Base-by-base conservation (phyloP, 2,797 vertebrate species). In the Pangasius krempfi region DNA sequence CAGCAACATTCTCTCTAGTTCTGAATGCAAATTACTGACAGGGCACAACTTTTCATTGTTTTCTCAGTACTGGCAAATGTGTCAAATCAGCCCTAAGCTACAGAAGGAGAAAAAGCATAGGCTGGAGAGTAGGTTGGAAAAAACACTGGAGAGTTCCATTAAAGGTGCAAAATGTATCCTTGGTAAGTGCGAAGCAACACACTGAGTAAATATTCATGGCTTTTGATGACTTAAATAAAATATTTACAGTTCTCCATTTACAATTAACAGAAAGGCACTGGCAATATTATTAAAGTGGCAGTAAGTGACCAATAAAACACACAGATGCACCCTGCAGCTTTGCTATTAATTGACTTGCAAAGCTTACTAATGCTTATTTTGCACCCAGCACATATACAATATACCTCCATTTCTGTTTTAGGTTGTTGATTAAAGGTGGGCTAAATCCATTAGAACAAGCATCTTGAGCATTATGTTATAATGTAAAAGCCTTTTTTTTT, bases 141-240 rank as follows among this genome's bases (percentile, higher is more conserved):
- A 44, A 64, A 83, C 13, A 20, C 56, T 25, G 22, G 2, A 4
- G 56, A 27, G 56, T 44, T 82, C 56, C 13, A 81, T 68, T 18
- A 87, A 82, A 58, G 40, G 37, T 83, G 40, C 22, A 50, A 87
- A 87, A 83, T 33, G 66, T 62, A 56, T 72, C 27, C 5, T 16
- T 25, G 27, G 52, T 30, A 72, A 73, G 13, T 83, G 66, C 27
- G 33, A 82, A 73, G 50, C 8, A 70, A 82, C 40, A 82, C 56
- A 16, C 52, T 58, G 52, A 80, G 68, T 47, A 73, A 83, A 88
- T 73, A 52, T 60, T 62, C 52, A 50, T 73, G 79, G 18, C 66
- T 50, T 89, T 40, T n/a, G 37, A 87, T 87, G 62, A 88, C 76
- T 72, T 64, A 50, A 50, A 87, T 87, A 81, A 85, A 87, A 70